Evolutionary conservation across 2,888 invertebrate species (phyloP).

Genomic region (Formica aserva): DNA sequence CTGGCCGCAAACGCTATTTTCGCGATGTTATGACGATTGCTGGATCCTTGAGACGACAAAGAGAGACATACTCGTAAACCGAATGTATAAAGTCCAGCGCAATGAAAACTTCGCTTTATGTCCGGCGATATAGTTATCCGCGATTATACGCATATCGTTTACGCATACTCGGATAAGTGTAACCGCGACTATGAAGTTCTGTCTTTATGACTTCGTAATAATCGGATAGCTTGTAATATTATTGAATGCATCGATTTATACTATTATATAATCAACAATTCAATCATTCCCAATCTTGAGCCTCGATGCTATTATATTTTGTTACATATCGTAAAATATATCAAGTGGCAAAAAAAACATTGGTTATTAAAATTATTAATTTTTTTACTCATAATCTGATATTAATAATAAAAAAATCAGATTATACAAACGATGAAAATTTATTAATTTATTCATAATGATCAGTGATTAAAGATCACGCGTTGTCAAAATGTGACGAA

Average conservation of each 20-base stretch:
- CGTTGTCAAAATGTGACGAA: neutral
- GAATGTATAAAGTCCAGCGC: conserved; percentile 5
- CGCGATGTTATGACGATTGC: conserved; percentile 1
- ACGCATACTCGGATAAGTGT: conserved; percentile 1
- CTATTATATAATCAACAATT: conserved; percentile 6
- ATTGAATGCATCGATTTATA: conserved; percentile 8
- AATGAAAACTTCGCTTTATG: conserved; percentile 11
- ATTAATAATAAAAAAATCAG: neutral
- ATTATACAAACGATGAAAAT: neutral
- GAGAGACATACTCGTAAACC: conserved; percentile 7
- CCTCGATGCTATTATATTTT: neutral
- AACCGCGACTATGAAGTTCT: conserved; percentile 15
- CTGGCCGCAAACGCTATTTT: neutral
- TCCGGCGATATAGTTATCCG: conserved; percentile 28
- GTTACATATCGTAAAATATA: neutral
- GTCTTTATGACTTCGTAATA: conserved; percentile 19
- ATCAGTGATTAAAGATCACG: neutral
- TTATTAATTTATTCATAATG: neutral
- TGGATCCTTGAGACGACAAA: conserved; percentile 2
- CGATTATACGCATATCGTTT: conserved; percentile 36
- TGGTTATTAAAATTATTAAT: neutral
- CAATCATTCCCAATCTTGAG: neutral
- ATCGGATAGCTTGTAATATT: conserved; percentile 7
- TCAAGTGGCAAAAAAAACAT: neutral
- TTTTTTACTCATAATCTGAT: neutral